Evolutionary conservation across 2,113 vertebrate species (phyloP).

Genomic region (Phaethornis superciliosus): DNA sequence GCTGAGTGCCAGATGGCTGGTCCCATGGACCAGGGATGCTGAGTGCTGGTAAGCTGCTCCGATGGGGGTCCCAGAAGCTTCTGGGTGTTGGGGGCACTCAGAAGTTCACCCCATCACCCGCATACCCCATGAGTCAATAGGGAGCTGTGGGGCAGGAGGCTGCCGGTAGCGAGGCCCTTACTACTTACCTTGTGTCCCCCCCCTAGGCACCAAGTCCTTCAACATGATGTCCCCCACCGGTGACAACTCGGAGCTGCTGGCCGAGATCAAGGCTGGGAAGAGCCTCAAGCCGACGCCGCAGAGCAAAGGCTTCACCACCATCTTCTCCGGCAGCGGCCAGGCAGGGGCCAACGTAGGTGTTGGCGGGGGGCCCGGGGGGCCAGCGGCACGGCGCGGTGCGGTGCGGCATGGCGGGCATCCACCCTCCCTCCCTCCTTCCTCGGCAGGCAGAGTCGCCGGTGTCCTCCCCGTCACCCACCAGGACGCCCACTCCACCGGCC

Average conservation of each 20-base stretch:
- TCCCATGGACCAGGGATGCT: neutral
- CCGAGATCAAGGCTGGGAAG: constrained; percentile 97
- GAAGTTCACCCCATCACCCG: too few species aligned
- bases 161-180: neutral
- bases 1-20: neutral
- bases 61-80: accelerated
- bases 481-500: constrained; percentile 74
- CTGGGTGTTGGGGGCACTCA: accelerated
- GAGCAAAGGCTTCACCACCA: constrained; percentile 92
- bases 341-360: constrained; percentile 81
- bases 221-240: constrained; percentile 99
- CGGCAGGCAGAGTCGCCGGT: constrained; percentile 6
- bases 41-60: neutral
- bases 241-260: constrained; percentile 96
- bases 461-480: constrained; percentile 44
- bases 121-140: accelerated
- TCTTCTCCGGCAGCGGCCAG: constrained; percentile 88
- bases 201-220: constrained; percentile 94
- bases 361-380: neutral
- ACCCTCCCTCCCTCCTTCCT: neutral
- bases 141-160: too few species aligned
- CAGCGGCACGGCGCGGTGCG: accelerated
- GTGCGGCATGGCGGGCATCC: accelerated
- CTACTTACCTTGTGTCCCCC: constrained; percentile 25
- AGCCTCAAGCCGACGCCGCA: constrained; percentile 94